Evolutionary conservation across 1,140 invertebrate species (phyloP).

Genomic region (Parasteatoda tepidariorum): DNA sequence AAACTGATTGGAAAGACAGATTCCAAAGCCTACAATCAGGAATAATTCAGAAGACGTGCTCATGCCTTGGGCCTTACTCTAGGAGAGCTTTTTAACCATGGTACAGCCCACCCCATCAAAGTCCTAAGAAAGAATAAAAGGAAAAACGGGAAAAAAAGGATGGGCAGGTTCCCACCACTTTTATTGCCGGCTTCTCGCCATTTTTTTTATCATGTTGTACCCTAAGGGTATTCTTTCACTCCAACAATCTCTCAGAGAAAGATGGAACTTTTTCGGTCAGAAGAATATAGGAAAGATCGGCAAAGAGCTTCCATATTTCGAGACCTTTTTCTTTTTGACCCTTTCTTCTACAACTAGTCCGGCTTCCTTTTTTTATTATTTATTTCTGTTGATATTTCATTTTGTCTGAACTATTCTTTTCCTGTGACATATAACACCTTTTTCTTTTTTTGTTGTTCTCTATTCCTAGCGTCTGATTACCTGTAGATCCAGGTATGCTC

Average conservation of each 20-base stretch:
- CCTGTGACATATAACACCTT: conserved; percentile 44
- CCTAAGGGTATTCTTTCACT: conserved; percentile 28
- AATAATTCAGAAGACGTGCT: conserved; percentile 50
- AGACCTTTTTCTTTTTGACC: not conserved
- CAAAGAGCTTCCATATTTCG: conserved; percentile 42
- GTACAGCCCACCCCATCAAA: conserved; percentile 21
- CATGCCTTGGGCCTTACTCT: conserved; percentile 8
- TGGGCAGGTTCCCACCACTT: conserved; percentile 25
- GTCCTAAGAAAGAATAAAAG: not conserved
- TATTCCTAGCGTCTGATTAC: conserved; percentile 39
- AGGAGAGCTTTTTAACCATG: conserved; percentile 17
- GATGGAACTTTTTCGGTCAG: conserved; percentile 34
- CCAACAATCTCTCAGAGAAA: conserved; percentile 21
- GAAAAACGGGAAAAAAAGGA: conserved; percentile 7
- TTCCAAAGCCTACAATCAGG: conserved; percentile 56
- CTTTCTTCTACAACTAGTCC: not conserved
- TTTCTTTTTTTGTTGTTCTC: not conserved
- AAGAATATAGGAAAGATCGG: conserved; percentile 21
- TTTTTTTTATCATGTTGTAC: not conserved
- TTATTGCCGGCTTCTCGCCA: conserved; percentile 39
- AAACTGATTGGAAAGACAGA: conserved; percentile 52
- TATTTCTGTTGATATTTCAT: not conserved
- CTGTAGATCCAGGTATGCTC: conserved; percentile 29
- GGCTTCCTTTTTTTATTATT: not conserved
- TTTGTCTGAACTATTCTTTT: conserved; percentile 19